Conservation (phyloP, 2,888 invertebrate species). For the Megamerina dolium region DNA sequence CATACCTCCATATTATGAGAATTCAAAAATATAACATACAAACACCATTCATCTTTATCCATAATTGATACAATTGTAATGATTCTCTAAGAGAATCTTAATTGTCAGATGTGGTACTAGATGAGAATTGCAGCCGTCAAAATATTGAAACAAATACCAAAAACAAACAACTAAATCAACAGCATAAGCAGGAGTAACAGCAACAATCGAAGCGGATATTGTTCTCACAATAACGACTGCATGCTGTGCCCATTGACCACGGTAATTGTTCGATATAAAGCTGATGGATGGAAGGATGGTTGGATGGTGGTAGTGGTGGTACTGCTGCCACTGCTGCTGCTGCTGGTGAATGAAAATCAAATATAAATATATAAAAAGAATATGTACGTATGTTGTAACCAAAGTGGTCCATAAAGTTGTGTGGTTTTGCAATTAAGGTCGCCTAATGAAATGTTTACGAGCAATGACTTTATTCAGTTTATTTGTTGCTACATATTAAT, state of each 20-base stretch:
- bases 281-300: slow-evolving; percentile 1
- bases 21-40: too few relatives aligned
- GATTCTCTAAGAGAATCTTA: too few relatives aligned
- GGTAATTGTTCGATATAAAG: slow-evolving; percentile 3
- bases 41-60: too few relatives aligned
- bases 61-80: too few relatives aligned
- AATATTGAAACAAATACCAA: slow-evolving; percentile 13
- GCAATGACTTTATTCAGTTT: slow-evolving; percentile 28
- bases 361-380: slow-evolving; percentile 11
- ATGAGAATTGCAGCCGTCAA: slow-evolving; percentile 25
- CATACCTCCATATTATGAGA: too few relatives aligned
- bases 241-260: slow-evolving; percentile 7
- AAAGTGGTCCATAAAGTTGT: slow-evolving; percentile 16
- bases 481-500: too few relatives aligned
- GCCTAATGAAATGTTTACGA: slow-evolving; percentile 27
- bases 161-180: too few relatives aligned
- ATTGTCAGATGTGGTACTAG: slow-evolving; percentile 27
- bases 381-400: too few relatives aligned
- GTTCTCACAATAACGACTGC: background rate
- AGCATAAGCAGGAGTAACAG: too few relatives aligned
- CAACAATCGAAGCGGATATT: background rate
- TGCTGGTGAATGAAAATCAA: slow-evolving; percentile 1
- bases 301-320: too few relatives aligned
- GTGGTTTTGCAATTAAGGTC: slow-evolving; percentile 27
- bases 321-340: background rate